A percentile compares a stretch with the other conserved stretches of the same genome.
phyloP scores from a whole-genome alignment of 2,797 vertebrate genomes.

The Rallus crepitans region DNA sequence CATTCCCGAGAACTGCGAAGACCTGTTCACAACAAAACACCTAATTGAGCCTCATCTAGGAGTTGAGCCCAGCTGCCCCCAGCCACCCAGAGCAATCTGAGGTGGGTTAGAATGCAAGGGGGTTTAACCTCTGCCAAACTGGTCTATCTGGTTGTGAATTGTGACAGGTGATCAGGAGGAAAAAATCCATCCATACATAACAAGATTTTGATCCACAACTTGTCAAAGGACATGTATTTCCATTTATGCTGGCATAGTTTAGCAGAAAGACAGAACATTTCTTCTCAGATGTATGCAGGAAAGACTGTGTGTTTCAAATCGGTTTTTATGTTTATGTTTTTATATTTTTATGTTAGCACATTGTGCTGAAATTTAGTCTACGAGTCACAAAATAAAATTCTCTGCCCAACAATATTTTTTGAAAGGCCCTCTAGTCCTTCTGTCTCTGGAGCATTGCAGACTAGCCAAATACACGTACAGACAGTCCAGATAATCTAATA shows the following conservation, averaged over 20 bases:
- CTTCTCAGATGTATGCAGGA: neutral
- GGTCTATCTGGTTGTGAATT: too few species aligned
- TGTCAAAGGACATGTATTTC: neutral
- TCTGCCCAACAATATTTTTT: neutral
- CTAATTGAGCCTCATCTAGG: too few species aligned
- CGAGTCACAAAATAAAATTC: neutral
- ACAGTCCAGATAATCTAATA: neutral
- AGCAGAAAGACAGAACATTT: neutral
- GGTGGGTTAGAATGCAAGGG: too few species aligned
- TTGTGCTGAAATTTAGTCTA: neutral
- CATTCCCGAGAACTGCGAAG: too few species aligned
- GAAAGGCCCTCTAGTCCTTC: neutral
- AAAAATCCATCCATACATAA: neutral
- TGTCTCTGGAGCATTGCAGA: neutral
- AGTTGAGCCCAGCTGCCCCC: too few species aligned
- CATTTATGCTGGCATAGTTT: neutral
- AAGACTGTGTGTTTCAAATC: neutral
- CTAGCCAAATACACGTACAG: neutral
- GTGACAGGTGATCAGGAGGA: neutral
- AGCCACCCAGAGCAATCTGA: too few species aligned
- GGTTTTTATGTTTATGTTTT: too few species aligned
- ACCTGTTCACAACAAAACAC: too few species aligned
- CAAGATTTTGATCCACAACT: neutral
- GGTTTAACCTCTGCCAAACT: too few species aligned
- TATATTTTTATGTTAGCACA: neutral